A percentile compares a stretch with the other conserved stretches of the same genome.
These are phyloP conservation scores for Poeciliopsis retropinna DNA, from an alignment of 2,113 vertebrate genomes.

Conservation along the genomic window DNA sequence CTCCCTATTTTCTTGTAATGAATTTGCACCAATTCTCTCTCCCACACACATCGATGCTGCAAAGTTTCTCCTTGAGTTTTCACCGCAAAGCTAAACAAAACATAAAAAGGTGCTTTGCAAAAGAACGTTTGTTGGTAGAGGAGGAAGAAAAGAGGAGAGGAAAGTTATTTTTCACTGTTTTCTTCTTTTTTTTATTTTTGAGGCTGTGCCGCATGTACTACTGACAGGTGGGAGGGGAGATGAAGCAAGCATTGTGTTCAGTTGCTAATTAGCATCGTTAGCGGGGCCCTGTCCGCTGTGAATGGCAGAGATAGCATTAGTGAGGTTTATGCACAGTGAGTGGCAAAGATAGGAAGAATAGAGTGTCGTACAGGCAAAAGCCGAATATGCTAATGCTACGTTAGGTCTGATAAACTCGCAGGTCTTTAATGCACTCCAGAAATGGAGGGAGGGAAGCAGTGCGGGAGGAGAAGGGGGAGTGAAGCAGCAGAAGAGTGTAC, in stretches of 20 bases:
- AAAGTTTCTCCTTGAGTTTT: conserved; percentile 74
- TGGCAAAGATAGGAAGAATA: conserved; percentile 59
- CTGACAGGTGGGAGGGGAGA: conserved; percentile 80
- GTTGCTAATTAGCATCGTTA: conserved; percentile 80
- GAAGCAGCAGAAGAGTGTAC: conserved; percentile 47
- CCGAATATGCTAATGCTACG: conserved; percentile 68
- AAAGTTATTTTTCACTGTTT: conserved; percentile 70
- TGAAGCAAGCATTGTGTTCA: conserved; percentile 76
- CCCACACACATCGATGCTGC: conserved; percentile 17
- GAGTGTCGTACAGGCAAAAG: conserved; percentile 40
- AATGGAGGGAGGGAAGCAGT: conserved; percentile 17
- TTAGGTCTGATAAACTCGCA: conserved; percentile 73
- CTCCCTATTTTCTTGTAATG: conserved; percentile 43
- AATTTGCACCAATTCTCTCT: conserved; percentile 12
- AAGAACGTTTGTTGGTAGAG: conserved; percentile 37
- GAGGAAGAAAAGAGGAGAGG: conserved; percentile 46
- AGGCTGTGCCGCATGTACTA: conserved; percentile 61
- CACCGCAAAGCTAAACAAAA: conserved; percentile 69
- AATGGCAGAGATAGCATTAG: conserved; percentile 72
- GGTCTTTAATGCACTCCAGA: conserved; percentile 71
- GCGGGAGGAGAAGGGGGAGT: background rate
- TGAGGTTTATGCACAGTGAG: conserved; percentile 65
- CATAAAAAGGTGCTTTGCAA: conserved; percentile 62
- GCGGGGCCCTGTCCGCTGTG: conserved; percentile 66
- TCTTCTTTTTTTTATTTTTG: conserved; percentile 36